Base-by-base conservation (phyloP, 2,888 invertebrate species). In the Tholera decimalis region DNA sequence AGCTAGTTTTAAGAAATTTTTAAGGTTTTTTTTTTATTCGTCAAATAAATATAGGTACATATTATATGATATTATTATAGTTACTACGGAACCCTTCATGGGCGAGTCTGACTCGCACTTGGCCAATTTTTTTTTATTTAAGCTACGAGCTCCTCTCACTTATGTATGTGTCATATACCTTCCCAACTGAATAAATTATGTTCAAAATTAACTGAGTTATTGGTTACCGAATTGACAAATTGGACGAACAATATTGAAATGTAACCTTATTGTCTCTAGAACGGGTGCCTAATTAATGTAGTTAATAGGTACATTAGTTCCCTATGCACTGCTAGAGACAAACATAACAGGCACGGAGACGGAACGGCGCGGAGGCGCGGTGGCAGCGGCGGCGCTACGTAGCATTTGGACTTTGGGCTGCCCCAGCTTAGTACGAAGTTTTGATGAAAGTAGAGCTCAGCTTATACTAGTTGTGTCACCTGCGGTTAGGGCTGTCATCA, bases 291-390 rank as follows among this genome's bases (percentile, higher is more conserved):
- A 62, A 62, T 56, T 71, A 41, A 51, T 47, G 24, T 41, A 30
- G 63, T 56, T 70, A 63, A 63, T n/a, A 46, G n/a, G 62, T 35
- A 35, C 22, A 51, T 53, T 22, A 51, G 39, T 35, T 28, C 6
- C 30, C 11, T 13, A 35, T 53, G 9, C 20, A 4, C 11, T 30
- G 28, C 18, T 43, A 18, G 30, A 15, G 9, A 22, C 41, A 53
- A 24, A 35, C 5, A 28, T 11, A 7, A 11, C 1, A 28, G 28
- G 4, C n/a, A n/a, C n/a, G n/a, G n/a, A n/a, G n/a, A n/a, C n/a
- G n/a, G n/a, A n/a, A n/a, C n/a, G n/a, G n/a, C n/a, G n/a, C n/a
- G n/a, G n/a, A n/a, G n/a, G n/a, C n/a, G n/a, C n/a, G n/a, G n/a
- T n/a, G n/a, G n/a, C n/a, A n/a, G n/a, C n/a, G 46, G 26, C 26